Evolutionary conservation across 2,888 invertebrate species (phyloP).

Genomic region (Chelonus formosanus): DNA sequence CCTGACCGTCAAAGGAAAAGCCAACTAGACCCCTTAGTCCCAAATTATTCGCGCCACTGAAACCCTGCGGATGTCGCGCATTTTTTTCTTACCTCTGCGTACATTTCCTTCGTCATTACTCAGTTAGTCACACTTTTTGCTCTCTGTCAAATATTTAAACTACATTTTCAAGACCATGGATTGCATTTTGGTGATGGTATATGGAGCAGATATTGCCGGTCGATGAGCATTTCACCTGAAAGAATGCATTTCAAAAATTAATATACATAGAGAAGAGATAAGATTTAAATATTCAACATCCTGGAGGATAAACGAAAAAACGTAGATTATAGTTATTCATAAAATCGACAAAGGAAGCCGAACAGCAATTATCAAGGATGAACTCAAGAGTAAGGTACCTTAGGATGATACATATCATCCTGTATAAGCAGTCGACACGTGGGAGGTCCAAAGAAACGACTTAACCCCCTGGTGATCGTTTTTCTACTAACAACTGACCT

Average conservation of each 20-base stretch:
- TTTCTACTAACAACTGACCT: slow-evolving; percentile 15
- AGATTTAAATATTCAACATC: too few species aligned
- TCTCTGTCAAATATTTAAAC: neutral
- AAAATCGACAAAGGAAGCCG: too few species aligned
- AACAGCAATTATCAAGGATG: slow-evolving; percentile 36
- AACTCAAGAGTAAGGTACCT: slow-evolving; percentile 35
- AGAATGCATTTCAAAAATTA: too few species aligned
- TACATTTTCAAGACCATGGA: neutral
- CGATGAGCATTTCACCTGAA: too few species aligned
- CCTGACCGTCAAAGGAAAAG: slow-evolving; percentile 30
- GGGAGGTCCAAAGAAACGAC: slow-evolving; percentile 35
- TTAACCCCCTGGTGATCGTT: slow-evolving; percentile 30
- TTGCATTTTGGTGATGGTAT: too few species aligned
- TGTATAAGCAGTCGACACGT: slow-evolving; percentile 38
- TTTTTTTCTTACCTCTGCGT: neutral
- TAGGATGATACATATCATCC: too few species aligned
- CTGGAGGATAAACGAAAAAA: slow-evolving; percentile 4
- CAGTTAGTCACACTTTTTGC: neutral
- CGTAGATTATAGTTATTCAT: neutral
- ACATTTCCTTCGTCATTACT: neutral
- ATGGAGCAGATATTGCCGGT: too few species aligned
- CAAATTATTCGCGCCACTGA: slow-evolving; percentile 31
- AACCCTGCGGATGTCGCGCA: slow-evolving; percentile 24
- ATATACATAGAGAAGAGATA: too few species aligned
- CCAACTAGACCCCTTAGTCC: slow-evolving; percentile 17